phyloP scores from a whole-genome alignment of 2,888 invertebrate genomes.

The Spisula subtruncata region DNA sequence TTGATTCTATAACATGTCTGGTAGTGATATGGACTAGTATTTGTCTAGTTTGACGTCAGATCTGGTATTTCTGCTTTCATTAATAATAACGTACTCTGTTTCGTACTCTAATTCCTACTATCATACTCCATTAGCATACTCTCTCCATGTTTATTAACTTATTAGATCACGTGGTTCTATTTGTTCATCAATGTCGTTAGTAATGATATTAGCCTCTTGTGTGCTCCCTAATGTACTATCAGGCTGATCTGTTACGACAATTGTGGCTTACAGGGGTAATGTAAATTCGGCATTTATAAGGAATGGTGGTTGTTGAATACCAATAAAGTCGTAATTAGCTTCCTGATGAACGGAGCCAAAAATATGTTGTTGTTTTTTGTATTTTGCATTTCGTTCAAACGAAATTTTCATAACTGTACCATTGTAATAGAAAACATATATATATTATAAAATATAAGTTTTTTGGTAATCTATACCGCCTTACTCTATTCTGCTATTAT shows the following conservation, averaged over 20 bases:
- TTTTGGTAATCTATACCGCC: too few species aligned
- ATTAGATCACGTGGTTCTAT: neutral
- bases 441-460: too few species aligned
- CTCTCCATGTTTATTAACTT: neutral
- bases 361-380: too few species aligned
- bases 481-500: too few species aligned
- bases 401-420: too few species aligned
- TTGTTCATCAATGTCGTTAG: neutral
- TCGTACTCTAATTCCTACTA: too few species aligned
- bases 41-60: too few species aligned
- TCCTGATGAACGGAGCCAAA: too few species aligned
- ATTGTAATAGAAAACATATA: too few species aligned
- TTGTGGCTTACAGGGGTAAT: neutral
- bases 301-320: neutral
- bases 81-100: neutral
- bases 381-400: too few species aligned
- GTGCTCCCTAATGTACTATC: neutral
- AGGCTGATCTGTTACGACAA: neutral
- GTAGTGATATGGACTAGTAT: too few species aligned
- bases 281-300: neutral
- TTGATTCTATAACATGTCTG: constrained; percentile 10
- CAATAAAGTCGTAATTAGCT: neutral
- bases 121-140: neutral
- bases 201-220: neutral
- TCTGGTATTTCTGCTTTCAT: neutral